These are phyloP conservation scores for Cosmopolites sordidus DNA, from an alignment of 2,888 invertebrate species.

Conservation along the genomic window DNA sequence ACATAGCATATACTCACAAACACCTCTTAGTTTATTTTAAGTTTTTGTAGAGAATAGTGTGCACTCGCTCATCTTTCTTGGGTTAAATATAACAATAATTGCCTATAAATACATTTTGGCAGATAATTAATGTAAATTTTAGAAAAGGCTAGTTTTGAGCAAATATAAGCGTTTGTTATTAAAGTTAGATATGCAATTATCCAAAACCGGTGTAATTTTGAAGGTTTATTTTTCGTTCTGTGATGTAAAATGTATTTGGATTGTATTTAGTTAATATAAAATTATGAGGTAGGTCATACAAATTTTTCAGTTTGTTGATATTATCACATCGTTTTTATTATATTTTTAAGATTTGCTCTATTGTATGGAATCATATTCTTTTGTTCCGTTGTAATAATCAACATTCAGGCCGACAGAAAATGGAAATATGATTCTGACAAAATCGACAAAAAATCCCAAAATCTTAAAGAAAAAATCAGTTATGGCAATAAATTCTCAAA, in stretches of 20 bases:
- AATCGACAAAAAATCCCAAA: not conserved
- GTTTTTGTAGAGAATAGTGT: slow-evolving; percentile 17
- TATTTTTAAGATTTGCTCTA: slow-evolving; percentile 5
- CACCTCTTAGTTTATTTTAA: slow-evolving; percentile 24
- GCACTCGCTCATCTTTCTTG: slow-evolving; percentile 4
- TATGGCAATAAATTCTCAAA: not conserved
- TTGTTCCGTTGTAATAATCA: slow-evolving; percentile 1
- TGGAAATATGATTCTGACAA: slow-evolving; percentile 14
- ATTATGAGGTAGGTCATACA: no score
- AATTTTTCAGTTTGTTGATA: no score
- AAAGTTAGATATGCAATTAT: no score
- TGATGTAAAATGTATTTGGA: no score
- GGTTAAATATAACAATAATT: not conserved
- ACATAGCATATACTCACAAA: slow-evolving; percentile 9
- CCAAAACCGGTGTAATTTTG: no score
- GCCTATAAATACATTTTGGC: not conserved
- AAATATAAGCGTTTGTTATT: no score
- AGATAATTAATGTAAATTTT: not conserved
- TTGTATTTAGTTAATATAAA: no score
- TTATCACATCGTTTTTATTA: not conserved
- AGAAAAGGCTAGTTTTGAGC: no score
- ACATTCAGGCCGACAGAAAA: slow-evolving; percentile 7
- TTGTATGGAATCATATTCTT: slow-evolving; percentile 7
- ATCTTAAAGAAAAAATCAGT: not conserved
- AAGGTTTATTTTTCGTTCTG: no score